A percentile compares a stretch with the other conserved stretches of the same genome.
phyloP scores from a whole-genome alignment of 2,113 vertebrate species.

The Kryptolebias marmoratus region DNA sequence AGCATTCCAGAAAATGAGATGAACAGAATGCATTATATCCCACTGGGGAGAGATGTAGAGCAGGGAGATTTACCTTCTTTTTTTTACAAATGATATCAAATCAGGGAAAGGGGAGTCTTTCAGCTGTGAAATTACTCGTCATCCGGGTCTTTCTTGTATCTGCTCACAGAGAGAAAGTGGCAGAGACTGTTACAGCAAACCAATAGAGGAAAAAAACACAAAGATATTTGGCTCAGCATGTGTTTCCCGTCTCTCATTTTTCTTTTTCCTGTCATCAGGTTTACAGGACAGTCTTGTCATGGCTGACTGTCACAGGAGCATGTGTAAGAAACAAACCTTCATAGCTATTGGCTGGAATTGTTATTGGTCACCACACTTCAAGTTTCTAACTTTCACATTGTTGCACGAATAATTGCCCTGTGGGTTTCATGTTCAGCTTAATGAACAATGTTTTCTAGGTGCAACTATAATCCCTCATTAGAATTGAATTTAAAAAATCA shows the following conservation, averaged over 20 bases:
- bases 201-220: conserved; percentile 20
- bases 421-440: conserved; percentile 12
- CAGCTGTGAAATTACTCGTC: conserved; percentile 87
- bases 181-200: conserved; percentile 32
- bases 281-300: conserved; percentile 70
- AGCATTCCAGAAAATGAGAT: conserved; percentile 65
- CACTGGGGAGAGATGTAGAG: conserved; percentile 50
- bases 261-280: conserved; percentile 52
- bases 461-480: background rate
- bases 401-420: conserved; percentile 13
- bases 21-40: conserved; percentile 74
- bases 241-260: conserved; percentile 65
- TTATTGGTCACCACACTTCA: conserved; percentile 17
- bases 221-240: conserved; percentile 66
- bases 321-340: conserved; percentile 24
- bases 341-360: conserved; percentile 1
- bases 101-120: conserved; percentile 75
- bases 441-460: conserved; percentile 1
- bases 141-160: conserved; percentile 77
- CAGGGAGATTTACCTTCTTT: conserved; percentile 61
- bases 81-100: conserved; percentile 80
- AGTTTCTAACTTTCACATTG: conserved; percentile 18
- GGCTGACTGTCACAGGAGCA: conserved; percentile 64
- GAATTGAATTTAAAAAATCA: conserved; percentile 17
- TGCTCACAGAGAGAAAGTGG: conserved; percentile 66